Evolutionary conservation across 2,888 invertebrate genomes (phyloP).

Genomic region (Glaucopsyche alexis): DNA sequence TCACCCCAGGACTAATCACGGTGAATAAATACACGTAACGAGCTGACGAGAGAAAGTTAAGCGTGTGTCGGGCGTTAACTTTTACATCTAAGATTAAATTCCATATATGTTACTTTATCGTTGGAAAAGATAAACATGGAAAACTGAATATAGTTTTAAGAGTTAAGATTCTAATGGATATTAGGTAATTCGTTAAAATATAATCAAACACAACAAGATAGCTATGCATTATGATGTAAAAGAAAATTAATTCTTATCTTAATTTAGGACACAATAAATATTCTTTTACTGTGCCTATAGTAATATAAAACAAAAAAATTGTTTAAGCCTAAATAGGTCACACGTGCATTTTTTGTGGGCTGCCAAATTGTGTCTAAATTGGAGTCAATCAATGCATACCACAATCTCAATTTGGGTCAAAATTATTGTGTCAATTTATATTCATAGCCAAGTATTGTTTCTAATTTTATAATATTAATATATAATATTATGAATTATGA

Average conservation of each 20-base stretch:
- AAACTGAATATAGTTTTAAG: no score
- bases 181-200: no score
- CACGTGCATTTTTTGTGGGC: slow-evolving; percentile 1
- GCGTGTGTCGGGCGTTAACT: slow-evolving; percentile 55
- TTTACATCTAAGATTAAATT: slow-evolving; percentile 30
- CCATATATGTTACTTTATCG: no score
- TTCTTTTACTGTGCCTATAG: no score
- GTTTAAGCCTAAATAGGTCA: neutral
- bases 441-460: neutral
- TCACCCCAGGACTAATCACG: slow-evolving; percentile 73
- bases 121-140: no score
- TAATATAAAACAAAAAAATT: no score
- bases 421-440: slow-evolving; percentile 1
- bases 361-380: slow-evolving; percentile 14
- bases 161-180: no score
- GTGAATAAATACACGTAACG: slow-evolving; percentile 76
- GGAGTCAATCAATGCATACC: neutral
- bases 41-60: slow-evolving; percentile 75
- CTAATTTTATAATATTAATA: neutral
- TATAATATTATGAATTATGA: no score
- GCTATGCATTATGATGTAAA: no score
- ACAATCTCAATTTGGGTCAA: slow-evolving; percentile 10
- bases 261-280: no score
- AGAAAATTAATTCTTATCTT: no score
- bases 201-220: no score